phyloP scores from a whole-genome alignment of 2,888 invertebrate species.

The Chamaedrilus cognettii region DNA sequence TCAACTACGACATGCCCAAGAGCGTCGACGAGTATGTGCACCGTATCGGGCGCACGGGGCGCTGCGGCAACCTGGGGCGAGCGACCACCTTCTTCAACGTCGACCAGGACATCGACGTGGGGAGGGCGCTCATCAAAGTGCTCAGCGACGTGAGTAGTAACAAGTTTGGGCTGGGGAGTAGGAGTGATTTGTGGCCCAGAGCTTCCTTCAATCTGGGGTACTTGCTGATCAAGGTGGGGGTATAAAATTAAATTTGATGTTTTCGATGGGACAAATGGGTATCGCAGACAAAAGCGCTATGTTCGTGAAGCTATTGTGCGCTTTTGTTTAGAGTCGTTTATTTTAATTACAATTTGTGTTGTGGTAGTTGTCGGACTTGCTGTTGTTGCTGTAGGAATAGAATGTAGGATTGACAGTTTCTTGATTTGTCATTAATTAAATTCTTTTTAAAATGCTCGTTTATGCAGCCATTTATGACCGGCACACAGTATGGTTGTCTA shows the following conservation, averaged over 20 bases:
- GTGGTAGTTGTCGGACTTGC: too few relatives aligned
- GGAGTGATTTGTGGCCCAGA: not conserved
- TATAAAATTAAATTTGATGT: not conserved
- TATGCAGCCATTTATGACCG: too few relatives aligned
- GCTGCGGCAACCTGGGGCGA: constrained; percentile 93
- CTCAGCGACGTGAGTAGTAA: constrained; percentile 65
- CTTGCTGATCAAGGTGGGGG: not conserved
- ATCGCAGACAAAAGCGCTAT: too few relatives aligned
- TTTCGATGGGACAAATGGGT: too few relatives aligned
- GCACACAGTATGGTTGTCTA: too few relatives aligned
- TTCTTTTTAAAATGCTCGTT: not conserved
- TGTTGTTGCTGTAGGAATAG: too few relatives aligned
- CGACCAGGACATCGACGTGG: constrained; percentile 66
- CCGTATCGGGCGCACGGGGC: constrained; percentile 96
- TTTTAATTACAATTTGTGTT: too few relatives aligned
- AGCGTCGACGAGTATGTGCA: constrained; percentile 99
- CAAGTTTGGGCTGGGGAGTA: not conserved
- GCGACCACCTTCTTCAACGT: constrained; percentile 37
- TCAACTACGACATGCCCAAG: constrained; percentile 98
- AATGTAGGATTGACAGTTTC: too few relatives aligned
- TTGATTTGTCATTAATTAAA: too few relatives aligned
- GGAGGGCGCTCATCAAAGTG: constrained; percentile 70
- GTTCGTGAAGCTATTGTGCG: too few relatives aligned
- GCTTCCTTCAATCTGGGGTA: not conserved
- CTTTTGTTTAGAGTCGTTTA: too few relatives aligned